A percentile compares a stretch with the other conserved stretches of the same genome.
Conservation (phyloP, 2,797 vertebrate species). For the Meda fulgida region DNA sequence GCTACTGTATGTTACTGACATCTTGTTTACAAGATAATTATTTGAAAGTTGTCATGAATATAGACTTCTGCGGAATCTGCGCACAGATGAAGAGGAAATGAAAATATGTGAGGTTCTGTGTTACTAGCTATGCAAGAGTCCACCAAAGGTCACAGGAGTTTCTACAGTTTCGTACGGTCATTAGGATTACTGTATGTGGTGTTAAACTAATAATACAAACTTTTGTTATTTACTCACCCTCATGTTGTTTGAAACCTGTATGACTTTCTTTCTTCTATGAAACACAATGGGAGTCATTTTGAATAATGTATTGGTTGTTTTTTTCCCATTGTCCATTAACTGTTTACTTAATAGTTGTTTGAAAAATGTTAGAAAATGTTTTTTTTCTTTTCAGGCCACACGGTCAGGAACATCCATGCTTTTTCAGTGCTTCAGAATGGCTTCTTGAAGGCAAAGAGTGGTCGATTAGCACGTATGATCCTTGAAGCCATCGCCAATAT, state of each 20-base stretch:
- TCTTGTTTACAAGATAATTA: background rate
- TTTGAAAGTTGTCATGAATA: background rate
- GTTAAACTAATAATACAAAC: background rate
- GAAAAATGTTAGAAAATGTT: too few species aligned
- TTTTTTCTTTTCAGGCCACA: conserved; percentile 81
- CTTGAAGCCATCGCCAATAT: conserved; percentile 94
- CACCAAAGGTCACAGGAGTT: background rate
- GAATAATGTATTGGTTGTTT: background rate
- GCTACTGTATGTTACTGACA: background rate
- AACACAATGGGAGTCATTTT: background rate
- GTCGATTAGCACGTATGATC: conserved; percentile 88
- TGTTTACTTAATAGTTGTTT: background rate
- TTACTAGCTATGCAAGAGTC: background rate
- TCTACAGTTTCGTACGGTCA: background rate
- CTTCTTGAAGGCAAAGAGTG: conserved; percentile 93
- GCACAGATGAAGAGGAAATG: conserved; percentile 5
- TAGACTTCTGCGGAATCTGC: background rate
- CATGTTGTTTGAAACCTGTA: background rate
- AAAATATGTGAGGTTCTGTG: background rate
- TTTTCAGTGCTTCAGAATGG: conserved; percentile 96
- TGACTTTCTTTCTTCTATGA: background rate
- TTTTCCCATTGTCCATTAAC: background rate
- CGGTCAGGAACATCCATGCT: conserved; percentile 94
- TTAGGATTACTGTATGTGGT: background rate
- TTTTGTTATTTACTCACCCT: background rate